phyloP scores from a whole-genome alignment of 2,888 invertebrate species.

The Mycogona germanica region DNA sequence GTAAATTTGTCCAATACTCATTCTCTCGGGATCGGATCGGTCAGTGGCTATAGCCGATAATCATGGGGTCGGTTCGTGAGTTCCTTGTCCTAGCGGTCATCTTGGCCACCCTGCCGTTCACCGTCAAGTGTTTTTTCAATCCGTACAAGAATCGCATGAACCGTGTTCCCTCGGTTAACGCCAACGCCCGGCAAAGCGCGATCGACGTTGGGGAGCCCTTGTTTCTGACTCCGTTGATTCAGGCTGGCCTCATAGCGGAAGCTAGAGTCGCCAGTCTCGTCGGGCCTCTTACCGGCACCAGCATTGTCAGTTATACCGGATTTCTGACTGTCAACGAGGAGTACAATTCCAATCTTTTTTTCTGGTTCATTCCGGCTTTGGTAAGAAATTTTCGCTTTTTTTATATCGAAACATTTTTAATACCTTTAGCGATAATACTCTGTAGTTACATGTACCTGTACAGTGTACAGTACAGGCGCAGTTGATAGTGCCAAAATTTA shows the following conservation, averaged over 20 bases:
- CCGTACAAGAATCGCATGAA: no score
- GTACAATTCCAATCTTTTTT: slow-evolving; percentile 70
- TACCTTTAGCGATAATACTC: not conserved
- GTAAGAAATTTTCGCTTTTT: slow-evolving; percentile 30
- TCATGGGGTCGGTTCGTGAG: no score
- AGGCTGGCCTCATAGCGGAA: slow-evolving; percentile 48
- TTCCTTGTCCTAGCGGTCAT: no score
- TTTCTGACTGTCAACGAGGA: slow-evolving; percentile 69
- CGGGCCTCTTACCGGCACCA: slow-evolving; percentile 42
- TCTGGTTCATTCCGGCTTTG: slow-evolving; percentile 81
- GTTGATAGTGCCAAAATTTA: not conserved
- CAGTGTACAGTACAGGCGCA: not conserved
- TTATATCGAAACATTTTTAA: not conserved
- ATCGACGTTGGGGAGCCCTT: slow-evolving; percentile 47
- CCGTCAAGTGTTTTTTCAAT: no score
- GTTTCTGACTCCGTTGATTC: slow-evolving; percentile 60
- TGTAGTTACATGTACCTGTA: not conserved
- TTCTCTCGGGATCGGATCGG: no score
- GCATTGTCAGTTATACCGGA: slow-evolving; percentile 58
- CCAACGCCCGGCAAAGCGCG: no score
- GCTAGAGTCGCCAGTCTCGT: slow-evolving; percentile 25
- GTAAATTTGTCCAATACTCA: no score
- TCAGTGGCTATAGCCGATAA: no score
- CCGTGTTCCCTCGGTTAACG: no score
- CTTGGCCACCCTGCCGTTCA: no score